Percentiles rank a stretch among this genome's conserved stretches.
phyloP scores from a whole-genome alignment of 2,113 vertebrate genomes.

The Diadophis punctatus region DNA sequence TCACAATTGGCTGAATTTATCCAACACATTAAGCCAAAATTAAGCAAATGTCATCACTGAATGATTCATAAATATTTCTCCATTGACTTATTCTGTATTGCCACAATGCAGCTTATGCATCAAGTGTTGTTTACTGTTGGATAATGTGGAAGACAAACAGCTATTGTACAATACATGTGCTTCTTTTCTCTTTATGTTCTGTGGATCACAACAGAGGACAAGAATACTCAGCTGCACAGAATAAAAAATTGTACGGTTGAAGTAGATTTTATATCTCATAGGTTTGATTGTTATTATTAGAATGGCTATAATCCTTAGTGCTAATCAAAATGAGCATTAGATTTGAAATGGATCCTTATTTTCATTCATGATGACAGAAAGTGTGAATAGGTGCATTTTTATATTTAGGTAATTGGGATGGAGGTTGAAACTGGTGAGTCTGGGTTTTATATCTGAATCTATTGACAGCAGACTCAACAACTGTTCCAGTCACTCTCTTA shows the following conservation, averaged over 20 bases:
- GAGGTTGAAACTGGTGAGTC: slow-evolving; percentile 58
- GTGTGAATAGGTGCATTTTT: background rate
- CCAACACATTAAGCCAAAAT: background rate
- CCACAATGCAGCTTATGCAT: background rate
- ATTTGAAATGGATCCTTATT: background rate
- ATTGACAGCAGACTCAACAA: slow-evolving; percentile 35
- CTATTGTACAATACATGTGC: too few species aligned
- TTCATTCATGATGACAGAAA: background rate
- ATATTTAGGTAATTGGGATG: background rate
- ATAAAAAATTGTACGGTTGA: background rate
- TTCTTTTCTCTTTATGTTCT: background rate
- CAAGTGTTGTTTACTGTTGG: background rate
- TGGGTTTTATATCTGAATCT: slow-evolving; percentile 56
- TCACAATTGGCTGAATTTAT: background rate
- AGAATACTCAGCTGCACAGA: background rate
- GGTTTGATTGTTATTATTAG: background rate
- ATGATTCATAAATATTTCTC: background rate
- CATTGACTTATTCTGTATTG: background rate
- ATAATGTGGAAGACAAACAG: background rate
- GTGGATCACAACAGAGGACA: background rate
- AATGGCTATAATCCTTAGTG: background rate
- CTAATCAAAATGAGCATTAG: background rate
- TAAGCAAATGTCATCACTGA: background rate
- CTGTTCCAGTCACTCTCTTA: slow-evolving; percentile 47
- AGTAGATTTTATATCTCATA: background rate